Evolutionary conservation across 2,113 vertebrate species (phyloP).

Genomic region (Callithrix jacchus): DNA sequence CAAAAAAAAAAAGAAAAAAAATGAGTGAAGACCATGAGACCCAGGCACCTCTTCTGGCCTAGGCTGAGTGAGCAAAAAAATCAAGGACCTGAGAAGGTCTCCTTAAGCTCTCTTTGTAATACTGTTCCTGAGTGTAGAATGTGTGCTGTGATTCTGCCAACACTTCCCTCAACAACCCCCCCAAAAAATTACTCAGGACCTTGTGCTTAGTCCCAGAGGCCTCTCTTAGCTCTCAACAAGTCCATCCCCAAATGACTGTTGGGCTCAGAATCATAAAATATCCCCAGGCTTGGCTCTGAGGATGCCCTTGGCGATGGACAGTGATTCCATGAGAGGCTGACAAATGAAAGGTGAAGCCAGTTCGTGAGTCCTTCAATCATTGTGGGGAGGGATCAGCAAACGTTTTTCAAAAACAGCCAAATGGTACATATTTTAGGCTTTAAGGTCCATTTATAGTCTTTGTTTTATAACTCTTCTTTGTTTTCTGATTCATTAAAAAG

Average conservation of each 20-base stretch:
- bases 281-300: not conserved
- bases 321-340: not conserved
- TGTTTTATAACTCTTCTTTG: not conserved
- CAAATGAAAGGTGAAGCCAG: not conserved
- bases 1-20: too few relatives aligned
- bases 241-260: not conserved
- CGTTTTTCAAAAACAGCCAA: not conserved
- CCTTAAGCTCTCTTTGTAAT: not conserved
- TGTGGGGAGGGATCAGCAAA: not conserved
- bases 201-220: not conserved
- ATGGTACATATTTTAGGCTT: not conserved
- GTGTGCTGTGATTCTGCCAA: not conserved
- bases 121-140: not conserved
- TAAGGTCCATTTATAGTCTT: not conserved
- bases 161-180: too few relatives aligned
- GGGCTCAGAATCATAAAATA: not conserved
- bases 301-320: too few relatives aligned
- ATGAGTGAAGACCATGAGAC: not conserved
- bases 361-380: not conserved
- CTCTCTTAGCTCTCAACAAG: not conserved
- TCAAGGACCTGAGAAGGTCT: not conserved
- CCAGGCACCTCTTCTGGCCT: not conserved
- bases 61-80: not conserved
- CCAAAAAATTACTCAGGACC: not conserved
- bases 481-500: slow-evolving; percentile 19